A percentile compares a stretch with the other conserved stretches of the same genome.
These are phyloP conservation scores for Globodera ellingtonae DNA, from an alignment of 1,140 invertebrate genomes.

Conservation along the genomic window DNA sequence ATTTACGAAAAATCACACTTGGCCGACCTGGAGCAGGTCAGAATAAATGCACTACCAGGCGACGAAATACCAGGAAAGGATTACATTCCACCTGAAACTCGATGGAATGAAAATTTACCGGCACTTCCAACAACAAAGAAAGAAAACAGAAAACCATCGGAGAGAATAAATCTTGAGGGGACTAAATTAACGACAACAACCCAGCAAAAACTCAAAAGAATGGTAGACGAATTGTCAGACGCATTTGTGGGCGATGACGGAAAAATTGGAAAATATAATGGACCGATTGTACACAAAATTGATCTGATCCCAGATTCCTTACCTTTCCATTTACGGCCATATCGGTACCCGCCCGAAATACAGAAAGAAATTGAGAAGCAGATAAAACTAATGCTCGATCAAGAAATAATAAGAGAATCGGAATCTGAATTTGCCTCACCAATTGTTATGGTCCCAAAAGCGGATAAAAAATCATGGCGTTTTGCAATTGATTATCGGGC, in stretches of 20 bases:
- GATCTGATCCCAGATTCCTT: neutral
- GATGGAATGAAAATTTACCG: too few species aligned
- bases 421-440: too few species aligned
- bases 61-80: too few species aligned
- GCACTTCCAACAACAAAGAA: neutral
- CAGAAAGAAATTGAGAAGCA: too few species aligned
- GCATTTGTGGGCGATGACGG: neutral
- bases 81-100: too few species aligned
- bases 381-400: too few species aligned
- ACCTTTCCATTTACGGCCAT: neutral
- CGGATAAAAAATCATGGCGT: neutral
- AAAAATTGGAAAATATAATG: neutral
- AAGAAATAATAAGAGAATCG: too few species aligned
- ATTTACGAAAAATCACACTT: too few species aligned
- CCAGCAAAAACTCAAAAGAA: neutral
- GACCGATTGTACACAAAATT: neutral
- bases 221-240: neutral
- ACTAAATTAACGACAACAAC: neutral
- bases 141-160: neutral
- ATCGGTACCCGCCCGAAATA: too few species aligned
- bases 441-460: too few species aligned
- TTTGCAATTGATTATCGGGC: conserved; percentile 2
- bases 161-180: neutral
- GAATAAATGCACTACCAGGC: too few species aligned
- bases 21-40: too few species aligned